A percentile compares a stretch with the other conserved stretches of the same genome.
These are phyloP conservation scores for Sturnus vulgaris DNA, from an alignment of 2,113 vertebrate genomes.

Conservation along the genomic window DNA sequence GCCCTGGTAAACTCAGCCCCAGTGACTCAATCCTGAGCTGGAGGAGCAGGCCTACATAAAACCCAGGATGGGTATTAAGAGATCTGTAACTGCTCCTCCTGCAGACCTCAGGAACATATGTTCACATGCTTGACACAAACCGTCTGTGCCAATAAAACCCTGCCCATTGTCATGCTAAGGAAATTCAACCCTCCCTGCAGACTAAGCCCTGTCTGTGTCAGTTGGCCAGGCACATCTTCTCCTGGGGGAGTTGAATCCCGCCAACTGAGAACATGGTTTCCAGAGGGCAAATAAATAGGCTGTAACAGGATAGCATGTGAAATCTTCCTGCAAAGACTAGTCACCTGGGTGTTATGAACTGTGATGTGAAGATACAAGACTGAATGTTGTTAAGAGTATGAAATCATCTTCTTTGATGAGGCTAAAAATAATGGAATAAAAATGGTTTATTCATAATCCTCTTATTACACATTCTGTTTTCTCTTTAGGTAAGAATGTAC, in stretches of 20 bases:
- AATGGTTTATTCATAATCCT: background rate
- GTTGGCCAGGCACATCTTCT: slow-evolving; percentile 14
- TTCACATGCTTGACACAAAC: slow-evolving; percentile 50
- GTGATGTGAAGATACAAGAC: slow-evolving; percentile 10
- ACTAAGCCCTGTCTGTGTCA: slow-evolving; percentile 1
- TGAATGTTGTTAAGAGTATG: background rate
- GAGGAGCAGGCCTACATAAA: background rate
- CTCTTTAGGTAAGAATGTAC: background rate
- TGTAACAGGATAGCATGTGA: slow-evolving; percentile 38
- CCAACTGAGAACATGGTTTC: slow-evolving; percentile 20
- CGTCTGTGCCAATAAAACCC: slow-evolving; percentile 35
- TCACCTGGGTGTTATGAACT: slow-evolving; percentile 42
- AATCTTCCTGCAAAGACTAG: slow-evolving; percentile 38
- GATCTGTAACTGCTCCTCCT: slow-evolving; percentile 19
- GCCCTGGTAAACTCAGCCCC: background rate
- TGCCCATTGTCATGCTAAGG: slow-evolving; percentile 35
- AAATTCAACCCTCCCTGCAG: slow-evolving; percentile 26
- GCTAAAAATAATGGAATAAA: slow-evolving; percentile 26
- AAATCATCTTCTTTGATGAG: slow-evolving; percentile 17
- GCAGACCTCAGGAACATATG: slow-evolving; percentile 29
- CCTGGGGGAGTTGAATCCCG: background rate
- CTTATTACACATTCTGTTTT: background rate
- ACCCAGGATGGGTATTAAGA: slow-evolving; percentile 1
- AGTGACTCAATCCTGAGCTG: background rate
- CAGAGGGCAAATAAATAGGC: slow-evolving; percentile 41